phyloP scores from a whole-genome alignment of 1,140 invertebrate species.

The Pseudomyrmex concolor region DNA sequence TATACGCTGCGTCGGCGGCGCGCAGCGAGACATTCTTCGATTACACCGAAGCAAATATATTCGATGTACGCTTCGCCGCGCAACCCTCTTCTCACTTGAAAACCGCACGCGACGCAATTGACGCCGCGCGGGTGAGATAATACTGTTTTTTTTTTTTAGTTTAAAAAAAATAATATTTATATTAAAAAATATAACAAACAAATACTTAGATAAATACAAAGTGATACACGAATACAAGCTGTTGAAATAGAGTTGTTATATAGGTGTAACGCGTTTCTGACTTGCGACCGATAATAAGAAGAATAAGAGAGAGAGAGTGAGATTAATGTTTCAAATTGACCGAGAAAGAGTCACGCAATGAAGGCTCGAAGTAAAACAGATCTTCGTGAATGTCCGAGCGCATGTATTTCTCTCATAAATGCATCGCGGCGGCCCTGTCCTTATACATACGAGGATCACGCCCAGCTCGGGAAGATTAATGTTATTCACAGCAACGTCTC shows the following conservation, averaged over 20 bases:
- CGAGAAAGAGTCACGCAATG: slow-evolving; percentile 7
- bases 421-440: slow-evolving; percentile 9
- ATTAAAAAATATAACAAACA: neutral
- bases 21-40: slow-evolving; percentile 6
- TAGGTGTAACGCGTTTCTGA: neutral
- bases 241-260: neutral
- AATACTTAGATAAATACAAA: neutral
- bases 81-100: neutral
- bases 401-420: slow-evolving; percentile 26
- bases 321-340: neutral
- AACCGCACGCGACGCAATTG: neutral
- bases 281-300: neutral
- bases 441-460: slow-evolving; percentile 7
- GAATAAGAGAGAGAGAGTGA: neutral
- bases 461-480: slow-evolving; percentile 53
- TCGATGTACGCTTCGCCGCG: neutral
- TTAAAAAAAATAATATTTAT: too few species aligned
- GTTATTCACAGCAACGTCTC: slow-evolving; percentile 46
- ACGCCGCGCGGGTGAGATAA: neutral
- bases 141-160: too few species aligned
- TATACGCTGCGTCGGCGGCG: slow-evolving; percentile 27
- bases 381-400: neutral
- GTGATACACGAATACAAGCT: neutral
- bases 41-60: neutral
- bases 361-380: neutral